A percentile compares a stretch with the other conserved stretches of the same genome.
Conservation (phyloP, 2,113 vertebrate species). For the Anas platyrhynchos region DNA sequence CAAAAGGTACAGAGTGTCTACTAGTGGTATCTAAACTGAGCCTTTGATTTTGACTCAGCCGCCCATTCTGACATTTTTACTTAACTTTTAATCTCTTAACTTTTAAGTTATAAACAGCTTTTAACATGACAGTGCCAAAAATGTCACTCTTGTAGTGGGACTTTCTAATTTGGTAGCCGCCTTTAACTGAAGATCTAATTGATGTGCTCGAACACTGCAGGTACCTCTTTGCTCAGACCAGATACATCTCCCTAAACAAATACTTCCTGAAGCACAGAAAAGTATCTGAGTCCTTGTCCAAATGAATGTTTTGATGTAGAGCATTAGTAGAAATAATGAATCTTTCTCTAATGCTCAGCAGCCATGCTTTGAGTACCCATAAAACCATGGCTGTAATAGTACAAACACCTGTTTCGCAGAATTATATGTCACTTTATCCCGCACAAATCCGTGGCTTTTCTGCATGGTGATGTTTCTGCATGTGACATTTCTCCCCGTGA, state of each 20-base stretch:
- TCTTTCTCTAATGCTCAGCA: constrained; percentile 4
- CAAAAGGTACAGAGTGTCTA: background rate
- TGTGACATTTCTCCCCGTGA: background rate
- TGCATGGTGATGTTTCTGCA: background rate
- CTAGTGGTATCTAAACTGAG: background rate
- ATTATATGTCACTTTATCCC: background rate
- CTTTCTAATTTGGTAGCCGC: background rate
- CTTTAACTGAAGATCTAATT: background rate
- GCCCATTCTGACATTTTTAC: background rate
- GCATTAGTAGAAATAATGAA: background rate
- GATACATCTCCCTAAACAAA: background rate
- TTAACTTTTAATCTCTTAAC: background rate
- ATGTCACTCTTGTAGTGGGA: background rate
- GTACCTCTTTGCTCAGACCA: constrained; percentile 5
- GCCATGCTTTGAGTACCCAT: background rate
- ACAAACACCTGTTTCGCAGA: background rate
- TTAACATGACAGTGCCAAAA: background rate
- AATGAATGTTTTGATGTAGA: background rate
- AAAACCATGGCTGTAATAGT: background rate
- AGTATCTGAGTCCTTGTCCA: background rate
- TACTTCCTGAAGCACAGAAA: background rate
- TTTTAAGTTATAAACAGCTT: background rate
- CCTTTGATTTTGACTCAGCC: background rate
- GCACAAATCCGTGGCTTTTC: constrained; percentile 20
- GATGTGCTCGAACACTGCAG: background rate